Percentiles rank a stretch among this genome's conserved stretches.
Evolutionary conservation across 2,797 vertebrate species (phyloP).

Genomic region (Meda fulgida): DNA sequence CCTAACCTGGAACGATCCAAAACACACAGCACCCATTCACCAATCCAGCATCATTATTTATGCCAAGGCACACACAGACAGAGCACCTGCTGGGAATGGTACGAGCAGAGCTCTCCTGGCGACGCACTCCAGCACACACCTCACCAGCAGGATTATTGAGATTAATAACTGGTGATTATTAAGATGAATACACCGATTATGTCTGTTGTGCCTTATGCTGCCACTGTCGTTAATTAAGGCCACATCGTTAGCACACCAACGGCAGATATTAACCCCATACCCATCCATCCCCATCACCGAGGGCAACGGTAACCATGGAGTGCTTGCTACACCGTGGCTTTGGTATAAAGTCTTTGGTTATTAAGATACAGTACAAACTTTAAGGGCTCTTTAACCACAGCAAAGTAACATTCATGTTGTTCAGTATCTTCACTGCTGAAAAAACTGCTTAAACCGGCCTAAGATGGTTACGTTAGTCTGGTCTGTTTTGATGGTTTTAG

Average conservation of each 20-base stretch:
- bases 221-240: slow-evolving; percentile 54
- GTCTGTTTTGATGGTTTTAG: neutral
- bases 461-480: neutral
- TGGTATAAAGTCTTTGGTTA: slow-evolving; percentile 29
- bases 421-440: neutral
- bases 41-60: slow-evolving; percentile 28
- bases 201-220: slow-evolving; percentile 61
- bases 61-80: slow-evolving; percentile 15
- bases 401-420: neutral
- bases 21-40: slow-evolving; percentile 22
- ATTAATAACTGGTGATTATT: slow-evolving; percentile 79
- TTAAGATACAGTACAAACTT: slow-evolving; percentile 20
- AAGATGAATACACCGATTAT: slow-evolving; percentile 79
- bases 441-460: neutral
- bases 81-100: slow-evolving; percentile 24
- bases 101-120: slow-evolving; percentile 18
- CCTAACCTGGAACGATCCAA: neutral
- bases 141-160: slow-evolving; percentile 67
- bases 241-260: slow-evolving; percentile 59
- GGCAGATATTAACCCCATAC: slow-evolving; percentile 66
- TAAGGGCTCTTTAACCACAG: neutral
- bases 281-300: slow-evolving; percentile 55
- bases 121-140: slow-evolving; percentile 17
- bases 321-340: neutral
- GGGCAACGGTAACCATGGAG: slow-evolving; percentile 22